Evolutionary conservation across 2,888 invertebrate species (phyloP).

Genomic region (Drosophila pseudotalamancana): DNA sequence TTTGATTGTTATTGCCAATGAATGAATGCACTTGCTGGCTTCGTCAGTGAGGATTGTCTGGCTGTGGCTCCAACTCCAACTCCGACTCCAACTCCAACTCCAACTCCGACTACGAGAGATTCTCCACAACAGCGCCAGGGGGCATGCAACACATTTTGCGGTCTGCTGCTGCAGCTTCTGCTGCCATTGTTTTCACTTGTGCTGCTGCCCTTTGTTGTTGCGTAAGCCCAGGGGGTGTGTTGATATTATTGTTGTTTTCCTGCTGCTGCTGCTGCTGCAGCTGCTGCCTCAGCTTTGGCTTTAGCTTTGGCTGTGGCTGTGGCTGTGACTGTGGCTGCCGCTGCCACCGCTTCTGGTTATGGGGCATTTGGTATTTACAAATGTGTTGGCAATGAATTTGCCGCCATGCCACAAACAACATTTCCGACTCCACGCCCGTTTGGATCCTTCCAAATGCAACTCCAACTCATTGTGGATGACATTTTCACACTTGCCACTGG

Average conservation of each 20-base stretch:
- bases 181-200: conserved; percentile 60
- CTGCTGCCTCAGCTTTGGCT: no score
- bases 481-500: conserved; percentile 66
- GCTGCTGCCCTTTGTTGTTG: conserved; percentile 58
- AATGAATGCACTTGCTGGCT: conserved; percentile 75
- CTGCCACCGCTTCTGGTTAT: conserved; percentile 22
- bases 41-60: conserved; percentile 61
- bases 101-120: neutral
- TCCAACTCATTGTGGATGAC: conserved; percentile 47
- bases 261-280: conserved; percentile 27
- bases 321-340: conserved; percentile 12
- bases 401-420: conserved; percentile 61
- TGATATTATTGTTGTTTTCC: conserved; percentile 48
- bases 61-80: conserved; percentile 17
- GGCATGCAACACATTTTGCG: conserved; percentile 75
- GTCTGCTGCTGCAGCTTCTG: conserved; percentile 62
- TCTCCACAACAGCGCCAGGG: conserved; percentile 41
- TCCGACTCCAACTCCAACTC: neutral
- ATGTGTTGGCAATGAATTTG: conserved; percentile 77
- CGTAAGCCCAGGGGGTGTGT: conserved; percentile 62
- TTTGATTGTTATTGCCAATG: conserved; percentile 79
- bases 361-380: conserved; percentile 53
- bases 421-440: conserved; percentile 44
- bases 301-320: conserved; percentile 14
- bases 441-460: conserved; percentile 21